These are phyloP conservation scores for Megaustenia siamemsis DNA, from an alignment of 2,888 invertebrate genomes.

Conservation along the genomic window DNA sequence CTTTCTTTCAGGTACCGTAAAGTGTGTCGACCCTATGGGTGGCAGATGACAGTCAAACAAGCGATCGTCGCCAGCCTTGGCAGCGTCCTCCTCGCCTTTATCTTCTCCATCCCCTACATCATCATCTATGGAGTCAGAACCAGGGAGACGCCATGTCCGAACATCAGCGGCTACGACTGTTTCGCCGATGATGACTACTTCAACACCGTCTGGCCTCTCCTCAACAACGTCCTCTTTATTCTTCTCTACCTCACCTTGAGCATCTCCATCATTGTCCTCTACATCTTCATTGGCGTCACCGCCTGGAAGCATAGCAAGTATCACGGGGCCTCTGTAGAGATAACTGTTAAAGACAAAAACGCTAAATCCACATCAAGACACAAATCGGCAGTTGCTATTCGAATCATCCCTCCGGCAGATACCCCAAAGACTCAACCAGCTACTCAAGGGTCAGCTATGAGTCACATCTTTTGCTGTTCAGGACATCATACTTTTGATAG, in stretches of 20 bases:
- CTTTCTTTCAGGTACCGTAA: conserved; percentile 17
- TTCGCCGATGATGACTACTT: neutral
- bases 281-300: conserved; percentile 9
- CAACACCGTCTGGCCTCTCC: conserved; percentile 10
- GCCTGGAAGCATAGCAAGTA: conserved; percentile 10
- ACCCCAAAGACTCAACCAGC: neutral
- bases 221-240: neutral
- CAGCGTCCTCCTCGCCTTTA: neutral
- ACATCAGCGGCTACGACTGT: conserved; percentile 19
- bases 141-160: neutral
- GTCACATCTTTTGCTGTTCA: neutral
- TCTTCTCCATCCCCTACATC: conserved; percentile 5
- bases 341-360: neutral
- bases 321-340: neutral
- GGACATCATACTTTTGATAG: neutral
- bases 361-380: neutral
- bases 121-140: conserved; percentile 24
- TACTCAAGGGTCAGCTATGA: too few species aligned
- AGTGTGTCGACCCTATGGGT: conserved; percentile 17
- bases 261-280: neutral
- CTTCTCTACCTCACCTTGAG: neutral
- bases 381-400: neutral
- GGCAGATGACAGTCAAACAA: conserved; percentile 12
- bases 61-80: conserved; percentile 7
- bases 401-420: neutral